Evolutionary conservation across 2,888 invertebrate genomes (phyloP), one percentile per base, ranked within the genome.

Genomic region (Stenodema calcarata): DNA sequence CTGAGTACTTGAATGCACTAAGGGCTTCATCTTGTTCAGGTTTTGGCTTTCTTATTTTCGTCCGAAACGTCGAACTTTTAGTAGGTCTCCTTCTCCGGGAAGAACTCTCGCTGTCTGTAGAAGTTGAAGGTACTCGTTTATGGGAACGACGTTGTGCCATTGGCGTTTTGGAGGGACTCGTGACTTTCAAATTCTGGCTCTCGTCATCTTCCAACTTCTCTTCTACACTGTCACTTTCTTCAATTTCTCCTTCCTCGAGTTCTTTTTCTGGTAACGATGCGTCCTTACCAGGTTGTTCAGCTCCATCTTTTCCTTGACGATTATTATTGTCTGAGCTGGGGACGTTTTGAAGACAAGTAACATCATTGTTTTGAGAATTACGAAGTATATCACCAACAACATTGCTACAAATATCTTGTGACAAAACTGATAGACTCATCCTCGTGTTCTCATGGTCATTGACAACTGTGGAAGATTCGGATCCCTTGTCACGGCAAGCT

Each of bases 211-310:
- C 62, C 7, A 23, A 9, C n/a, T 11, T 62, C 23, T 62, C 62
- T 11, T 2, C 14, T 12, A 62, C 3, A 23, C 23, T 27, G 18
- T 41, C 41, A 44, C 14, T 27, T 6, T 44, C 78, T n/a, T 23
- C 78, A 42, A 78, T 78, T 78, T 78, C 78, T 2, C 78, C 78
- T 44, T 78, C 78, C 27, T 78, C 78, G 3, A 78, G 44, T 42
- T 78, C 76, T 42, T 76, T 18, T 27, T 27, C 75, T 35, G 18
- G 35, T n/a, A 18, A 9, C 4, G 35, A 27, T 16, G 30, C 23
- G 0, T 23, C 62, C 12, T 50, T 50, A 50, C 14, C 4, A 50
- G 16, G 50, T 50, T 50, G 12, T 16, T n/a, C 16, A 50, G 6
- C 0, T 16, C n/a, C 16, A 16, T 50, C 6, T 6, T 50, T 50